phyloP scores from a whole-genome alignment of 2,797 vertebrate species.

The Spinibarbus caldwelli region DNA sequence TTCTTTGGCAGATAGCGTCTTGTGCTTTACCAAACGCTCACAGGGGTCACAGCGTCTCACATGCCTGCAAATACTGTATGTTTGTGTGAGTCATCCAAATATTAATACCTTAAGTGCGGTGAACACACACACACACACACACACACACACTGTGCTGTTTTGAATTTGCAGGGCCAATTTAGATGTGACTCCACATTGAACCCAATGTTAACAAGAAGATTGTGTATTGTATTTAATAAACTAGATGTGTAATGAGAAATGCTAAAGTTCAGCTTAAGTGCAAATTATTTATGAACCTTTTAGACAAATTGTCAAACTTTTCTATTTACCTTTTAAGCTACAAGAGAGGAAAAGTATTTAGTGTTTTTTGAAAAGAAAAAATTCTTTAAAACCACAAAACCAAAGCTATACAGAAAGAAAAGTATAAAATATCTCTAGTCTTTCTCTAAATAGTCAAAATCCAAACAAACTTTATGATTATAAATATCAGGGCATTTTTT shows the following conservation, averaged over 20 bases:
- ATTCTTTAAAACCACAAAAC: not conserved
- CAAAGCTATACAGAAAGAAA: not conserved
- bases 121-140: not conserved
- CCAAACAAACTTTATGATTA: not conserved
- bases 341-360: not conserved
- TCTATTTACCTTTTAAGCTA: not conserved
- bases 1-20: slow-evolving; percentile 44
- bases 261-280: not conserved
- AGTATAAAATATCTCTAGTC: not conserved
- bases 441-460: not conserved
- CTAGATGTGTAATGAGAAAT: slow-evolving; percentile 2
- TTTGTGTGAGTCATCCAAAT: slow-evolving; percentile 34
- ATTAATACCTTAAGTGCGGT: not conserved
- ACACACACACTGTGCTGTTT: slow-evolving; percentile 5
- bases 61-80: slow-evolving; percentile 26
- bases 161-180: not conserved
- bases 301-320: not conserved
- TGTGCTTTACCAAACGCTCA: slow-evolving; percentile 27
- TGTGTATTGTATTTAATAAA: not conserved
- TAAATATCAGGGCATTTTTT: not conserved
- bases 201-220: slow-evolving; percentile 1
- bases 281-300: slow-evolving; percentile 12
- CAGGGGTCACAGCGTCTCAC: not conserved
- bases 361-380: not conserved
- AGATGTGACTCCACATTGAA: not conserved